Evolutionary conservation across 2,888 invertebrate genomes (phyloP), one percentile per base, ranked within the genome.

Genomic region (Pogonocherus hispidulus): DNA sequence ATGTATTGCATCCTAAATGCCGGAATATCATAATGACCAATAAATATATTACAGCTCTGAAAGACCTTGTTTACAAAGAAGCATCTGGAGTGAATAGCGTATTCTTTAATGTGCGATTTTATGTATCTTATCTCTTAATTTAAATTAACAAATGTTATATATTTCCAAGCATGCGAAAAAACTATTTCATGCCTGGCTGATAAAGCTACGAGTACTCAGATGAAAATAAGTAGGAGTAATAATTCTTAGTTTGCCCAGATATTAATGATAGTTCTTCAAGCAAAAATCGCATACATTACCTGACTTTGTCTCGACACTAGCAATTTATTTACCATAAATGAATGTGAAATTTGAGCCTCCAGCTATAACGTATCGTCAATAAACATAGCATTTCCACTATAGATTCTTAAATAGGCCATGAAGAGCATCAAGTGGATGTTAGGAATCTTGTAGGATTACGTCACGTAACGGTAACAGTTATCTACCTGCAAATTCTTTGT

Each of bases 401-500:
- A 44, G 22, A 22, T 41, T 44, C 23, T 18, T 37, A 57, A 46
- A 46, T 46, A 27, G 57, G 57, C n/a, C 27, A 57, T 3, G 20
- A 44, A 16, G 44, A 55, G 18, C 41, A 46, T 46, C 23, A 23
- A 22, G 4, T 37, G 22, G 22, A 56, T 9, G n/a, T 49, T 55
- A 44, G 37, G 46, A 22, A 57, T 44, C 41, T 57, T 11, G 44
- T 41, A 8, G 44, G 20, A 23, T 57, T 57, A 44, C 57, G 27
- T 57, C 57, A 57, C 44, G 11, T 57, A 57, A 57, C 56, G 41
- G 56, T 27, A 56, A 56, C 22, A 5, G 37, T 57, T 57, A 57
- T 57, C 57, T 44, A 44, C 57, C 23, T 44, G 57, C 23, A 46
- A 22, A 44, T 57, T 22, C 22, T 27, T 55, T n/a, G 11, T 23